Percentiles rank a stretch among this genome's conserved stretches.
Evolutionary conservation across 2,113 vertebrate species (phyloP).

Genomic region (Amia ocellicauda): DNA sequence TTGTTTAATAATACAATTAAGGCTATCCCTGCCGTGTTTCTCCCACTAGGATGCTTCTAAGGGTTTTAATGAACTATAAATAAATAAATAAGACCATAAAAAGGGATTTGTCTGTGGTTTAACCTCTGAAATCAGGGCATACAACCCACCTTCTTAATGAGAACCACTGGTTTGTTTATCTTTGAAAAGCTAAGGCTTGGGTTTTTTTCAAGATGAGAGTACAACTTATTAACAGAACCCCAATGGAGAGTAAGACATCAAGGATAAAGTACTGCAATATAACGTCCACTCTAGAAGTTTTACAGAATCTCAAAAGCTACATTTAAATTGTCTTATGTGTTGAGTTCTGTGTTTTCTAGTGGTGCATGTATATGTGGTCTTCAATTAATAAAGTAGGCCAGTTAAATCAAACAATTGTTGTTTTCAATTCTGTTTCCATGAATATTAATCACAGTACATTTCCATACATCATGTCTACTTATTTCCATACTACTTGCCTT

Average conservation of each 20-base stretch:
- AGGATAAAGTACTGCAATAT: conserved; percentile 1
- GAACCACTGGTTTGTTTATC: neutral
- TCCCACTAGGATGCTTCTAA: neutral
- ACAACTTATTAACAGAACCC: conserved; percentile 2
- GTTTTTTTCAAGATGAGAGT: neutral
- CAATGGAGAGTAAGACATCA: neutral
- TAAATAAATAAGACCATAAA: conserved; percentile 11
- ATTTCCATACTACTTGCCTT: too few relatives aligned
- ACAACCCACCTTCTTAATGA: conserved; percentile 8
- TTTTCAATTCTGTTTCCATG: too few relatives aligned
- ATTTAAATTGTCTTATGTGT: too few relatives aligned
- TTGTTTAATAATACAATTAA: conserved; percentile 14
- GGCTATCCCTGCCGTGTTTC: neutral
- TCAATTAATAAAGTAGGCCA: too few relatives aligned
- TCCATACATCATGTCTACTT: too few relatives aligned
- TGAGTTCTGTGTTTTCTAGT: too few relatives aligned
- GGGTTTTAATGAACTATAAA: conserved; percentile 13
- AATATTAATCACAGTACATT: too few relatives aligned
- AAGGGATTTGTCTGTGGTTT: conserved; percentile 11
- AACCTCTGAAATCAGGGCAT: conserved; percentile 9
- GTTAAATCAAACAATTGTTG: too few relatives aligned
- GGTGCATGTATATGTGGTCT: too few relatives aligned
- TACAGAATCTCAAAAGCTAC: too few relatives aligned
- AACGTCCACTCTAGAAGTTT: too few relatives aligned
- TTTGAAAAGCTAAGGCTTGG: neutral